Conservation (phyloP, 2,888 invertebrate genomes). For the Aricia artaxerxes region DNA sequence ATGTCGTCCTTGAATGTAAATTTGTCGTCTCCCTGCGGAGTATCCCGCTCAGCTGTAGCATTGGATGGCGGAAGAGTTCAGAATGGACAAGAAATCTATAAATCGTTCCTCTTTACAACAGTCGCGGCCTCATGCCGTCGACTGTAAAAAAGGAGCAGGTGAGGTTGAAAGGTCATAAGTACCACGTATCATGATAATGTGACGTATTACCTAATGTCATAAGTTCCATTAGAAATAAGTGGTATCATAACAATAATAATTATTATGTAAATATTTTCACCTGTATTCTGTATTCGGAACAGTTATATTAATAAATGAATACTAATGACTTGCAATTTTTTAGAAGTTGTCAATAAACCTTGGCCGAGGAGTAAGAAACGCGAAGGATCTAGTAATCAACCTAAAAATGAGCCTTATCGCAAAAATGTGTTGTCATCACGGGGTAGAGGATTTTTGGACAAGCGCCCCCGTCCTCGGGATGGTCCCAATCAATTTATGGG, state of each 20-base stretch:
- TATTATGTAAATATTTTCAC: conserved; percentile 10
- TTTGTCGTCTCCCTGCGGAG: conserved; percentile 87
- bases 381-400: conserved; percentile 79
- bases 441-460: conserved; percentile 84
- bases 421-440: conserved; percentile 85
- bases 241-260: neutral
- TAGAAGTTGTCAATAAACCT: conserved; percentile 78
- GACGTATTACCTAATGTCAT: conserved; percentile 9
- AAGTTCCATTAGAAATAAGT: neutral
- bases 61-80: conserved; percentile 80
- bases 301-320: neutral
- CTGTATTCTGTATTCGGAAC: neutral
- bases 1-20: conserved; percentile 86
- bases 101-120: conserved; percentile 84
- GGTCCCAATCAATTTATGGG: conserved; percentile 73
- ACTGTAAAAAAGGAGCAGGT: conserved; percentile 88
- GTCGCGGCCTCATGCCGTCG: conserved; percentile 86
- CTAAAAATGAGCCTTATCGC: conserved; percentile 83
- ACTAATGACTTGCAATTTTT: conserved; percentile 36
- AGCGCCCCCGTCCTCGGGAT: conserved; percentile 85
- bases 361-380: conserved; percentile 85
- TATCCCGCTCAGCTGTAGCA: conserved; percentile 78
- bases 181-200: conserved; percentile 16
- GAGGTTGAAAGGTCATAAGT: conserved; percentile 56
- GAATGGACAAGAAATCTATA: conserved; percentile 90